Conservation (phyloP, 1,140 invertebrate species). For the Neodiprion lecontei region DNA sequence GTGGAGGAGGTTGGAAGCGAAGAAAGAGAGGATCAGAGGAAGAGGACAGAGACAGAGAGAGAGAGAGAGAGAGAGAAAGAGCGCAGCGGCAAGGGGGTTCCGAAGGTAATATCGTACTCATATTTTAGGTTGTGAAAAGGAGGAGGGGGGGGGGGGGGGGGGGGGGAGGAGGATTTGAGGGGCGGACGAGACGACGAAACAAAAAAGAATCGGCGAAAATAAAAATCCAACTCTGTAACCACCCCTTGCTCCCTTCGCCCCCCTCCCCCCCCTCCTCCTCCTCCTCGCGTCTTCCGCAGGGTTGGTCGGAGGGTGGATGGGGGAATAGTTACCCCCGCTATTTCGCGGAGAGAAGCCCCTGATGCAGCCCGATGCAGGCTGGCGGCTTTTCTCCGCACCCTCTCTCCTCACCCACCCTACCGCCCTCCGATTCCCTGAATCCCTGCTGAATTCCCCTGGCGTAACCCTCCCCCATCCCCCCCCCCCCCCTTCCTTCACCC, state of each 20-base stretch:
- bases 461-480: constrained; percentile 29
- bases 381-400: constrained; percentile 12
- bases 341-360: neutral
- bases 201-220: constrained; percentile 26
- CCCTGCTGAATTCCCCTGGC: constrained; percentile 41
- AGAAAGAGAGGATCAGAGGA: neutral
- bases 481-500: constrained; percentile 33
- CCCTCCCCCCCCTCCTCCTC: neutral
- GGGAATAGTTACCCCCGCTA: constrained; percentile 20
- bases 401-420: constrained; percentile 1
- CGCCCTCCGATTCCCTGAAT: constrained; percentile 23
- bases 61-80: constrained; percentile 6
- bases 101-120: constrained; percentile 49
- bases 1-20: too few species aligned
- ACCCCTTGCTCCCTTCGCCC: neutral
- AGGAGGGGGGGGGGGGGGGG: constrained; percentile 23
- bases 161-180: constrained; percentile 26
- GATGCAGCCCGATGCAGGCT: neutral
- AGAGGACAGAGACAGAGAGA: neutral
- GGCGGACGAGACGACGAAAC: constrained; percentile 11
- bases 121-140: constrained; percentile 43
- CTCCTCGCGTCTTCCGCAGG: neutral
- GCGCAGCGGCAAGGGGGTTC: constrained; percentile 29
- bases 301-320: constrained; percentile 4
- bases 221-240: constrained; percentile 15